phyloP scores from a whole-genome alignment of 2,113 vertebrate genomes.

The Uria lomvia region DNA sequence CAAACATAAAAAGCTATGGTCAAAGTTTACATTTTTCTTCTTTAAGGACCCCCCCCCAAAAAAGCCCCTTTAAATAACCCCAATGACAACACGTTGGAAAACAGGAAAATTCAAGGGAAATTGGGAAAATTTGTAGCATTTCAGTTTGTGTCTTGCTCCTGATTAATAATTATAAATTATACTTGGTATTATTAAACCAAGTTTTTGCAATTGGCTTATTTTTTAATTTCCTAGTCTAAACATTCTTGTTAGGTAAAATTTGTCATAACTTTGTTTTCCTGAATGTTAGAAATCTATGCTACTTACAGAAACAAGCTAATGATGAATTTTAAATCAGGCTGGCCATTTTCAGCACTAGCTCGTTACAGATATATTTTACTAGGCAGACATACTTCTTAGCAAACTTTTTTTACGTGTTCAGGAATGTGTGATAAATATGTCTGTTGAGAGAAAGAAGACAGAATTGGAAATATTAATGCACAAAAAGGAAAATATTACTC shows the following conservation, averaged over 20 bases:
- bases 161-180: neutral
- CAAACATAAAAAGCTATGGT: neutral
- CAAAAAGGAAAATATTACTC: neutral
- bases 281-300: neutral
- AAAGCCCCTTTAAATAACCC: fast-evolving
- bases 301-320: neutral
- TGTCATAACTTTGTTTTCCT: neutral
- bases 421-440: neutral
- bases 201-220: neutral
- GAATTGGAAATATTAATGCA: neutral
- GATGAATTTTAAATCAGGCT: neutral
- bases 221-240: neutral
- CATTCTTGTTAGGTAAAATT: neutral
- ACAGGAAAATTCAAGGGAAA: neutral
- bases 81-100: neutral
- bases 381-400: neutral
- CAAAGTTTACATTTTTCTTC: neutral
- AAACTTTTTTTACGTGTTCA: neutral
- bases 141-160: neutral
- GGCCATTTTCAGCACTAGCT: neutral
- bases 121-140: neutral
- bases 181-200: fast-evolving
- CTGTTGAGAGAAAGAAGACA: neutral
- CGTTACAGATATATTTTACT: neutral
- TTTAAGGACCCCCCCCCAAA: neutral